Percentiles rank a stretch among this genome's conserved stretches.
These are phyloP conservation scores for Charina bottae DNA, from an alignment of 2,113 vertebrate genomes.

Conservation along the genomic window DNA sequence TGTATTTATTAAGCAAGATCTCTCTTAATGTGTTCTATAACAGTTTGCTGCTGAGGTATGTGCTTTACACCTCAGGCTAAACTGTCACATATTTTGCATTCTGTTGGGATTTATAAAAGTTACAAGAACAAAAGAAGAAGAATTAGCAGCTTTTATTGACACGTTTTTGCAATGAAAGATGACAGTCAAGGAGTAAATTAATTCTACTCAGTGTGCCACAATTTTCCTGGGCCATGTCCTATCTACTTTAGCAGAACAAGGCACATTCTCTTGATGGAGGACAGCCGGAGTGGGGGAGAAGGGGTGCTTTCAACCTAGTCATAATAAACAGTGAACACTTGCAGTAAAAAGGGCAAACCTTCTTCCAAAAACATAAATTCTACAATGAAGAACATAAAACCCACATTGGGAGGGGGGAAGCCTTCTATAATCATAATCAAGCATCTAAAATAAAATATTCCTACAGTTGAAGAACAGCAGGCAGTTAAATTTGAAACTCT, in stretches of 20 bases:
- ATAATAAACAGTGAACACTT: slow-evolving; percentile 37
- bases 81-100: slow-evolving; percentile 54
- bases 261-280: slow-evolving; percentile 1
- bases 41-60: slow-evolving; percentile 12
- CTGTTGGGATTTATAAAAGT: slow-evolving; percentile 55
- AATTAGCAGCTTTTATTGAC: slow-evolving; percentile 54
- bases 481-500: background rate
- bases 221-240: slow-evolving; percentile 18
- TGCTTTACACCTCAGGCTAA: slow-evolving; percentile 51
- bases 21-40: slow-evolving; percentile 14
- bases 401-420: background rate
- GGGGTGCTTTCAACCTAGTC: slow-evolving; percentile 8
- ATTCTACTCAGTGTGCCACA: slow-evolving; percentile 25
- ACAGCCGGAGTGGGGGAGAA: slow-evolving; percentile 7
- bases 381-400: background rate
- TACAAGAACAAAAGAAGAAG: slow-evolving; percentile 15
- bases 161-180: slow-evolving; percentile 39
- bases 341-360: slow-evolving; percentile 14
- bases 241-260: background rate
- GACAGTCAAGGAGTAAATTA: slow-evolving; percentile 44
- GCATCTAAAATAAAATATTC: slow-evolving; percentile 24
- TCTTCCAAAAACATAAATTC: background rate
- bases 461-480: slow-evolving; percentile 9
- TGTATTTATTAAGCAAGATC: slow-evolving; percentile 25
- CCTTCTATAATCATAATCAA: background rate